Evolutionary conservation across 2,888 invertebrate genomes (phyloP).

Genomic region (Chelonus formosanus): DNA sequence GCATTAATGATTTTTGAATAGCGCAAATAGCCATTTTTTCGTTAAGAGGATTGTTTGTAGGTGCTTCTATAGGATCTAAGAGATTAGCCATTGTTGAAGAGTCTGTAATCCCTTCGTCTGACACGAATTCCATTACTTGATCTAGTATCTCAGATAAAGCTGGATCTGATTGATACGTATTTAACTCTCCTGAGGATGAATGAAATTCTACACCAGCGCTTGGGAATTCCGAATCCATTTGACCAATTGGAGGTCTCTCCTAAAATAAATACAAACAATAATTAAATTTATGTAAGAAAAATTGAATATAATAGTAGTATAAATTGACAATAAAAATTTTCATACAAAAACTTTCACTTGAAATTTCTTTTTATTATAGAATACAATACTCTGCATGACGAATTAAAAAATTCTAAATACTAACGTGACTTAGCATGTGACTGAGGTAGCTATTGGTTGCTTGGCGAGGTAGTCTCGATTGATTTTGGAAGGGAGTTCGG

Average conservation of each 20-base stretch:
- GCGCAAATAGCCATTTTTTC: constrained; percentile 87
- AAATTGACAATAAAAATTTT: too few relatives aligned
- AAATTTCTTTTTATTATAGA: not conserved
- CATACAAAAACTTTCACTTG: too few relatives aligned
- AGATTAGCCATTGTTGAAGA: constrained; percentile 63
- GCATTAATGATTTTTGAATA: constrained; percentile 91
- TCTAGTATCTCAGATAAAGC: constrained; percentile 85
- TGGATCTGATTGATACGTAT: constrained; percentile 71
- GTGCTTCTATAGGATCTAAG: constrained; percentile 64
- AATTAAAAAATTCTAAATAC: constrained; percentile 16
- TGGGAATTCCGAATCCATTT: constrained; percentile 63
- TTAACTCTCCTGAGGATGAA: constrained; percentile 52
- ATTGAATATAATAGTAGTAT: too few relatives aligned
- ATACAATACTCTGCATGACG: not conserved
- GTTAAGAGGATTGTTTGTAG: constrained; percentile 67
- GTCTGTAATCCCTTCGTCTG: constrained; percentile 69
- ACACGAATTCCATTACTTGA: constrained; percentile 83
- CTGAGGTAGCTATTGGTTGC: constrained; percentile 64
- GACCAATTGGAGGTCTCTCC: constrained; percentile 61
- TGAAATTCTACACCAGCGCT: constrained; percentile 59
- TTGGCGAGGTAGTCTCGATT: constrained; percentile 63
- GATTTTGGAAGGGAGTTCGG: constrained; percentile 61
- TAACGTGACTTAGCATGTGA: constrained; percentile 62
- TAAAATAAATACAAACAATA: constrained; percentile 40
- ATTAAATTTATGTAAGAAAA: not conserved